Conservation (phyloP, 2,888 invertebrate genomes). For the Neoscelio sp. region DNA sequence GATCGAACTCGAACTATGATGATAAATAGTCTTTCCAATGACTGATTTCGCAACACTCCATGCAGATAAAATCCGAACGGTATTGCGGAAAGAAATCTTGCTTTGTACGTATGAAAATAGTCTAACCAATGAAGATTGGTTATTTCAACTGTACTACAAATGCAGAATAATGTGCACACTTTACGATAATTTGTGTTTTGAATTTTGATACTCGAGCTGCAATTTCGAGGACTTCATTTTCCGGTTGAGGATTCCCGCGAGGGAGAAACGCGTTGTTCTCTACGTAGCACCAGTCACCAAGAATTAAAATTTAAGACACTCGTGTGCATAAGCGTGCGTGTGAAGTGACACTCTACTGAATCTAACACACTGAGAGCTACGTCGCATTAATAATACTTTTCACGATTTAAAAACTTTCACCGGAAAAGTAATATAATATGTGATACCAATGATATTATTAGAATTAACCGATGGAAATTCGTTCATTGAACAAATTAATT, state of each 20-base stretch:
- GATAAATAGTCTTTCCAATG: no score
- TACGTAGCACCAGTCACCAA: slow-evolving; percentile 40
- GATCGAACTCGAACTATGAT: no score
- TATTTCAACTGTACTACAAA: background rate
- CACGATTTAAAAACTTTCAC: slow-evolving; percentile 10
- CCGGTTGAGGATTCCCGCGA: slow-evolving; percentile 28
- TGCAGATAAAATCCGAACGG: no score
- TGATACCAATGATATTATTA: slow-evolving; percentile 3
- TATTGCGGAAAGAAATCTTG: background rate
- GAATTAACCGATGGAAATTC: no score
- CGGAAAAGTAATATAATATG: slow-evolving; percentile 10
- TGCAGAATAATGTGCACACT: background rate
- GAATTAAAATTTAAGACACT: slow-evolving; percentile 57
- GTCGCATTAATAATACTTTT: slow-evolving; percentile 34
- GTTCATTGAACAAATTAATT: no score
- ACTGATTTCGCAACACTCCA: no score
- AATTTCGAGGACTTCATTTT: slow-evolving; percentile 33
- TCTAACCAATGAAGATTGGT: no score
- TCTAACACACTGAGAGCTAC: slow-evolving; percentile 28
- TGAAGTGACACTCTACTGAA: slow-evolving; percentile 35
- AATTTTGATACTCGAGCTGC: slow-evolving; percentile 11
- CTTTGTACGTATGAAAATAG: no score
- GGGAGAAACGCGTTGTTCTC: slow-evolving; percentile 15
- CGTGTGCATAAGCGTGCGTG: slow-evolving; percentile 52
- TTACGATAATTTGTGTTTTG: slow-evolving; percentile 1